Percentiles rank a stretch among this genome's conserved stretches.
phyloP scores from a whole-genome alignment of 2,113 vertebrate genomes.

The Pteropus alecto region DNA sequence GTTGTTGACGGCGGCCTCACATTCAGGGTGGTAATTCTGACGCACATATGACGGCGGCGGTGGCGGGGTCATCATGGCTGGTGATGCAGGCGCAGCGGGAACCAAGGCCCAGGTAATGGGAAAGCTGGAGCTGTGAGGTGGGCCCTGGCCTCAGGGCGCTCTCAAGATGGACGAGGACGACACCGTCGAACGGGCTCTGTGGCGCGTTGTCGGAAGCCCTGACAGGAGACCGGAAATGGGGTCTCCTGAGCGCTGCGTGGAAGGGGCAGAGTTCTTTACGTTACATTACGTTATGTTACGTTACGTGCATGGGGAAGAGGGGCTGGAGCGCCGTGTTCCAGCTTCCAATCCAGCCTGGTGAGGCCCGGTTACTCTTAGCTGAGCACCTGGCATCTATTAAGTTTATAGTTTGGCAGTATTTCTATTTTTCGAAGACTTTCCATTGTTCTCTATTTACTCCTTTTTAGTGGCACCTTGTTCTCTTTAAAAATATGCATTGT shows the following conservation, averaged over 20 bases:
- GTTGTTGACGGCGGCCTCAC: neutral
- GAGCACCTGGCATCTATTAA: too few species aligned
- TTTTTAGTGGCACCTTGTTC: neutral
- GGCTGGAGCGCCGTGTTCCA: neutral
- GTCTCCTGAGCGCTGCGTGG: too few species aligned
- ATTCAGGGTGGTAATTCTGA: rapidly evolving
- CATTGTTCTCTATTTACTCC: neutral
- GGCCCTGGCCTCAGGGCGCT: too few species aligned
- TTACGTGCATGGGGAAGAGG: too few species aligned
- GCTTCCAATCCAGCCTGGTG: neutral
- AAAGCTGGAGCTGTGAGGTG: neutral
- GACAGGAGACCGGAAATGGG: too few species aligned
- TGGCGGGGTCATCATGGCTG: rapidly evolving
- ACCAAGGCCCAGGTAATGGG: too few species aligned
- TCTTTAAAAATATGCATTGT: neutral
- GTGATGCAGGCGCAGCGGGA: rapidly evolving
- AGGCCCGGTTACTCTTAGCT: too few species aligned
- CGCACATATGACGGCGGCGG: rapidly evolving
- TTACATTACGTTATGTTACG: too few species aligned
- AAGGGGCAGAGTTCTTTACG: too few species aligned
- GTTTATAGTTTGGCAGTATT: neutral
- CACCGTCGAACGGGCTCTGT: too few species aligned
- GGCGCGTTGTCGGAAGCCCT: too few species aligned
- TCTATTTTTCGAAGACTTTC: neutral
- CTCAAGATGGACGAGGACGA: too few species aligned